Percentiles rank a stretch among this genome's conserved stretches.
phyloP scores from a whole-genome alignment of 35 echinoderm and acorn worm genomes.

The Apostichopus parvimensis region DNA sequence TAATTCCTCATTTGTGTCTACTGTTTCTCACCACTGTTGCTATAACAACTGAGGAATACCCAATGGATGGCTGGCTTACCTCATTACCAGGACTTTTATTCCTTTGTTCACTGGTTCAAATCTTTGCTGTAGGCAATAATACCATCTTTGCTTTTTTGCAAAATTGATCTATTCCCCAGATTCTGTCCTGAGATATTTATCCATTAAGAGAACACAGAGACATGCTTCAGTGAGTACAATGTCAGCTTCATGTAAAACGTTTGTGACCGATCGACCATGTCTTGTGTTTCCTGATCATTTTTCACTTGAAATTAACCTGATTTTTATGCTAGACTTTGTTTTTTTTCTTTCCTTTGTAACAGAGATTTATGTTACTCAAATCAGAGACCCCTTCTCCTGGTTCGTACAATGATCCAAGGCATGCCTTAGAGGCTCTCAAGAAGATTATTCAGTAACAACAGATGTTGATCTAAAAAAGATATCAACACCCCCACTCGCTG shows the following conservation, averaged over 20 bases:
- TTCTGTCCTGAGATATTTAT: too few species aligned
- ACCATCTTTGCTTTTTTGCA: neutral
- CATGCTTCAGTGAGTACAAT: too few species aligned
- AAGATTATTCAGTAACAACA: slow-evolving; percentile 21
- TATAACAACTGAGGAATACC: too few species aligned
- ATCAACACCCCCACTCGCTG: too few species aligned
- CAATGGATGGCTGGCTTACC: too few species aligned
- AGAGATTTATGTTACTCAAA: slow-evolving; percentile 75
- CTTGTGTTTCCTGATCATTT: neutral
- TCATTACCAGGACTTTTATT: too few species aligned
- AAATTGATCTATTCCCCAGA: neutral
- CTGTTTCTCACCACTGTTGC: too few species aligned
- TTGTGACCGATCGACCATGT: neutral
- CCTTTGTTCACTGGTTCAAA: too few species aligned
- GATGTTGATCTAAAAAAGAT: too few species aligned
- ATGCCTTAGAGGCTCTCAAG: slow-evolving; percentile 88
- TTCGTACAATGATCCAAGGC: slow-evolving; percentile 97
- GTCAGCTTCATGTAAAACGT: too few species aligned
- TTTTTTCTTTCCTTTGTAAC: slow-evolving; percentile 23
- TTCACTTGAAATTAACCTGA: neutral
- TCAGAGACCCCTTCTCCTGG: slow-evolving; percentile 77
- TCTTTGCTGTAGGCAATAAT: too few species aligned
- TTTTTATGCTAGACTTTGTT: neutral
- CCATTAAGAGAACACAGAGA: too few species aligned
- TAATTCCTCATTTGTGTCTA: neutral